A percentile compares a stretch with the other conserved stretches of the same genome.
Conservation (phyloP, 2,888 invertebrate species). For the Anorthoa munda region DNA sequence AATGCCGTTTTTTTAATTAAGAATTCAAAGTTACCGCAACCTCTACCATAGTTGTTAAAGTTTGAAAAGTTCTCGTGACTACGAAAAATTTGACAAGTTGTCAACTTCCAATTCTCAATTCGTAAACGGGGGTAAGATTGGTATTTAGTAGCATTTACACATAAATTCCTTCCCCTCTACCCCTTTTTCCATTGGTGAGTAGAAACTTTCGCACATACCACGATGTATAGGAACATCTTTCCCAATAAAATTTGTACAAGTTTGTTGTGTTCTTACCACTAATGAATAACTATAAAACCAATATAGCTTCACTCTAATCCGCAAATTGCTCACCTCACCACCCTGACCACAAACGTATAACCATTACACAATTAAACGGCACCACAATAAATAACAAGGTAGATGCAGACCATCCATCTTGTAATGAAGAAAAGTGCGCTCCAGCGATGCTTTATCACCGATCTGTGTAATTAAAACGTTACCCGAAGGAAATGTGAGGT, state of each 20-base stretch:
- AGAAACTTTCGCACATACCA: no score
- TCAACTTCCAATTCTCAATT: no score
- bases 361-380: constrained; percentile 77
- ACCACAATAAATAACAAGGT: constrained; percentile 81
- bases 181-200: no score
- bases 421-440: constrained; percentile 91
- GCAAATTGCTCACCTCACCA: constrained; percentile 41
- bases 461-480: constrained; percentile 91
- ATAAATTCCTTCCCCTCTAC: no score
- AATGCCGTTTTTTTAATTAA: no score
- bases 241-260: background rate
- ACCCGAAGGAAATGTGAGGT: constrained; percentile 90
- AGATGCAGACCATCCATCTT: constrained; percentile 86
- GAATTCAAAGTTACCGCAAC: no score
- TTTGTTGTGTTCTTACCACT: background rate
- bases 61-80: no score
- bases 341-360: constrained; percentile 56
- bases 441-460: constrained; percentile 89
- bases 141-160: background rate
- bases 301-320: constrained; percentile 22
- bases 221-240: no score
- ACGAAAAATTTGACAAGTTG: no score
- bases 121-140: no score
- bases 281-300: constrained; percentile 17
- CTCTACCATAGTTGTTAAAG: no score